These are phyloP conservation scores for Petrocephalus zakoni DNA, from an alignment of 2,113 vertebrate genomes.

Conservation along the genomic window DNA sequence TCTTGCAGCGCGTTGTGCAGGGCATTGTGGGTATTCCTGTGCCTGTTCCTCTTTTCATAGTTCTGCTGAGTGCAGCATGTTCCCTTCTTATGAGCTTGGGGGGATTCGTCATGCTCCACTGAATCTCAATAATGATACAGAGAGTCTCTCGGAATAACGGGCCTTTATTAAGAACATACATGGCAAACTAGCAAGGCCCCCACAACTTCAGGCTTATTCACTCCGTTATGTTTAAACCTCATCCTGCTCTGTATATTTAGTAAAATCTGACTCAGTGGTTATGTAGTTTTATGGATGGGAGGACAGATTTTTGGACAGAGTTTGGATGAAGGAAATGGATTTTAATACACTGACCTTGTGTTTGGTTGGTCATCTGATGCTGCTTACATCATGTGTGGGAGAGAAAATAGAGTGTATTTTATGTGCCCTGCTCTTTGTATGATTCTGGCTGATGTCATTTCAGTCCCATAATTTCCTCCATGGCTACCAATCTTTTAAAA, in stretches of 20 bases:
- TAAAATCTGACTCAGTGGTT: neutral
- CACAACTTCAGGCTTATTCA: neutral
- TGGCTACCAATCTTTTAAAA: neutral
- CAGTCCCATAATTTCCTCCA: neutral
- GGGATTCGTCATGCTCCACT: neutral
- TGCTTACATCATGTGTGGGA: neutral
- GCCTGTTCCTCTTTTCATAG: neutral
- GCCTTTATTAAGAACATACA: neutral
- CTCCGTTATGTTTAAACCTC: neutral
- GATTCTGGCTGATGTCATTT: neutral
- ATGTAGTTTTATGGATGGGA: neutral
- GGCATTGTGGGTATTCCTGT: neutral
- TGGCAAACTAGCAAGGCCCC: neutral
- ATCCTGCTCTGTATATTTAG: neutral
- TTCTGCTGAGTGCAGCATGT: constrained; percentile 9
- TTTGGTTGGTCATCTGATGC: neutral
- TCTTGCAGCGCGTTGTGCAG: neutral
- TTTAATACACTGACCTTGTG: neutral
- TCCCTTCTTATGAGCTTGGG: neutral
- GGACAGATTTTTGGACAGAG: neutral
- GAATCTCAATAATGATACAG: neutral
- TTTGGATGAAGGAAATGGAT: neutral
- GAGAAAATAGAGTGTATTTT: neutral
- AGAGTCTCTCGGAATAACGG: neutral
- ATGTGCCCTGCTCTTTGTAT: neutral